Evolutionary conservation across 2,113 vertebrate genomes (phyloP).

Genomic region (Malaclemys terrapin): DNA sequence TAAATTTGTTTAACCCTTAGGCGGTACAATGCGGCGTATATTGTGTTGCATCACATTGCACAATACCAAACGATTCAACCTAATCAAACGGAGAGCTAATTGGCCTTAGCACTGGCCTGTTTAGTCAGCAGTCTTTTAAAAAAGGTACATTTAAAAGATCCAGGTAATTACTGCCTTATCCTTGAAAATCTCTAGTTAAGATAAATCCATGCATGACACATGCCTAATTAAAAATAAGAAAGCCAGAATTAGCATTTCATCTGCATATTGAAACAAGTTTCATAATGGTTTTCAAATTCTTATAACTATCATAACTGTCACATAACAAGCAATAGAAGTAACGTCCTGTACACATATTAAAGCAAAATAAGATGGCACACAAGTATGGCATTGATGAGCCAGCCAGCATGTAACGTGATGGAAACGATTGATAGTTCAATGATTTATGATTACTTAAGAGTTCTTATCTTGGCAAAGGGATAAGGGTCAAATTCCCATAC

Average conservation of each 20-base stretch:
- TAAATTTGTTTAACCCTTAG: neutral
- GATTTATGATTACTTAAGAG: neutral
- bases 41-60: neutral
- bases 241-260: neutral
- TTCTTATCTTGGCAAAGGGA: neutral
- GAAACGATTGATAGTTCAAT: neutral
- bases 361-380: neutral
- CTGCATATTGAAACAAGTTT: neutral
- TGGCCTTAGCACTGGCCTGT: neutral
- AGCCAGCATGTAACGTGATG: neutral
- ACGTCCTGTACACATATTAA: neutral
- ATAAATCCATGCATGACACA: neutral
- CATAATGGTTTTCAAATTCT: neutral
- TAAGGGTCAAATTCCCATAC: neutral
- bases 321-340: neutral
- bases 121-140: neutral
- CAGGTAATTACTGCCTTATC: neutral
- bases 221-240: neutral
- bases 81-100: conserved; percentile 13
- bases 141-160: neutral
- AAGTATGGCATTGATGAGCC: neutral
- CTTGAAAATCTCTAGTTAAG: conserved; percentile 28
- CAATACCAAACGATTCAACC: neutral
- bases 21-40: neutral
- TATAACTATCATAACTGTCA: neutral